These are phyloP conservation scores for Campaea margaritaria DNA, from an alignment of 2,888 invertebrate species.

Conservation along the genomic window DNA sequence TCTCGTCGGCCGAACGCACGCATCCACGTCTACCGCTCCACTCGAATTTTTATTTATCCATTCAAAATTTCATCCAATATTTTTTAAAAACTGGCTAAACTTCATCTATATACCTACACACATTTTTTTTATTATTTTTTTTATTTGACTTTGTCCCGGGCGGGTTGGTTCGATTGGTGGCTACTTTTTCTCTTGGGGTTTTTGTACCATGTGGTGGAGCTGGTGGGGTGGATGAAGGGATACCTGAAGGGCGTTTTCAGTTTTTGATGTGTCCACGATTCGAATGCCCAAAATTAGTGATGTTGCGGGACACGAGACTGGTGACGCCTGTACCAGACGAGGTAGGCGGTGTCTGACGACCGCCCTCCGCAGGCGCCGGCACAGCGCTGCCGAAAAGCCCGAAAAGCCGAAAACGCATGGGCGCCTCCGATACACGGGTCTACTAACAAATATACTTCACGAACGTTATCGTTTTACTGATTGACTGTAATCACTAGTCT, in stretches of 20 bases:
- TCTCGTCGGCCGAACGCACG: constrained; percentile 59
- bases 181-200: constrained; percentile 25
- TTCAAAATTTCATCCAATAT: constrained; percentile 21
- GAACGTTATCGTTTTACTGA: constrained; percentile 75
- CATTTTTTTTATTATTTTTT: background rate
- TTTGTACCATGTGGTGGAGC: no score
- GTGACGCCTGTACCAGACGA: constrained; percentile 83
- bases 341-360: constrained; percentile 83
- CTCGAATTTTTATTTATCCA: constrained; percentile 2
- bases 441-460: constrained; percentile 81
- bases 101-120: no score
- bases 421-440: constrained; percentile 71
- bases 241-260: constrained; percentile 14
- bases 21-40: constrained; percentile 35
- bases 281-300: constrained; percentile 57
- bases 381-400: constrained; percentile 62
- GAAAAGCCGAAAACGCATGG: constrained; percentile 67
- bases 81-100: no score
- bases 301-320: constrained; percentile 79
- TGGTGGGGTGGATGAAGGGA: background rate
- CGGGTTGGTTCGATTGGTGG: background rate
- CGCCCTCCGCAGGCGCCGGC: constrained; percentile 82
- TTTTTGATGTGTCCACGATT: constrained; percentile 32
- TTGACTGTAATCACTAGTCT: constrained; percentile 55
- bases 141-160: background rate